Percentiles rank a stretch among this genome's conserved stretches.
phyloP scores from a whole-genome alignment of 2,888 invertebrate species.

The Sarcophaga carnaria region DNA sequence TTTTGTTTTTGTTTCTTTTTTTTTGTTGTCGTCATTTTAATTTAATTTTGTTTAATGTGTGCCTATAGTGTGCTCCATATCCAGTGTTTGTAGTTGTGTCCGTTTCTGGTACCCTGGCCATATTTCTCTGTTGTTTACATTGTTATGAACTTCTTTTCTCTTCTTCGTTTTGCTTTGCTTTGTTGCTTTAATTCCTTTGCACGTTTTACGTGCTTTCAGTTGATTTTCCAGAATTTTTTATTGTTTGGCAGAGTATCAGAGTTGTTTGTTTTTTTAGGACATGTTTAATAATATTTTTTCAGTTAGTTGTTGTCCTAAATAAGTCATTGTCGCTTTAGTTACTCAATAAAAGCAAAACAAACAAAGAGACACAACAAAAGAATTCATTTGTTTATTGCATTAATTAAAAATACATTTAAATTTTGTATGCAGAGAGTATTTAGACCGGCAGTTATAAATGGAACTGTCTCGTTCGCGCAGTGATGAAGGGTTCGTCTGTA shows the following conservation, averaged over 20 bases:
- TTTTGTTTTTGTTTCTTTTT: background rate
- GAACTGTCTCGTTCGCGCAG: no score
- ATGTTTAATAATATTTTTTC: background rate
- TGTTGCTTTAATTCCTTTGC: constrained; percentile 11
- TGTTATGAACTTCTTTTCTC: background rate
- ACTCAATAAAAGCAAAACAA: background rate
- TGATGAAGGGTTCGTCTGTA: no score
- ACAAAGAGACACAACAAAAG: no score
- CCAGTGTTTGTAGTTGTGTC: background rate
- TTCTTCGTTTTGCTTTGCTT: background rate
- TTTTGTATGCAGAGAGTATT: no score
- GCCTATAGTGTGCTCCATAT: constrained; percentile 5
- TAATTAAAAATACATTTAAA: no score
- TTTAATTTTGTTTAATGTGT: background rate
- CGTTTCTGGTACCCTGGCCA: background rate
- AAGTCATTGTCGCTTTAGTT: constrained; percentile 11
- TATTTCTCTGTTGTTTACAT: background rate
- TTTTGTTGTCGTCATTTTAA: background rate
- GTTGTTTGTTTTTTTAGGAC: constrained; percentile 14
- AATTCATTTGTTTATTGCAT: no score
- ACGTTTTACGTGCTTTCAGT: constrained; percentile 49
- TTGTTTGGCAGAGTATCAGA: background rate
- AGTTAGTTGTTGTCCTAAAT: background rate
- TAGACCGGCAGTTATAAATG: no score
- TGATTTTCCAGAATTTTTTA: constrained; percentile 44